Base-by-base conservation (phyloP, 2,888 invertebrate species). In the Tipula lateralis region DNA sequence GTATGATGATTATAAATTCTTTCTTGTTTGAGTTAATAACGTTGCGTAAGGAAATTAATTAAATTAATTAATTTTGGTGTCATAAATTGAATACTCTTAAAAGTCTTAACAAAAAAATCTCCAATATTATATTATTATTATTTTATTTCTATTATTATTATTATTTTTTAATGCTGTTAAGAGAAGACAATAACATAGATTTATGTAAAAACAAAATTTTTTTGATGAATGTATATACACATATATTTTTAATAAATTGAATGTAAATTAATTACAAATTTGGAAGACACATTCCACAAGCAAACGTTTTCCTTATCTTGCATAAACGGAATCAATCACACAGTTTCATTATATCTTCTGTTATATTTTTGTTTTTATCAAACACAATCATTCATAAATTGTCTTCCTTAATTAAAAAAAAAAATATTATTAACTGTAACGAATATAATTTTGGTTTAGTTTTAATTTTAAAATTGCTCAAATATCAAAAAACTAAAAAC, bases 51-150 rank as follows among this genome's bases (percentile, higher is more conserved):
- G 2, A 66, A 66, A 66, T 66, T 66, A 66, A 66, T 66, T 66
- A 66, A 66, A 66, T 66, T 66, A 66, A 66, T 66, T 66, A 66
- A 66, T 66, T 66, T 66, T 66, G 66, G 66, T 66, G 66, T 66
- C 66, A 66, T 66, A 66, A 66, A 24, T 66, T 66, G 66, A 66
- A 66, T 66, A 66, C 66, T 66, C 66, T 66, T 39, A n/a, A 66
- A 66, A 66, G 66, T 66, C 24, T 66, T 66, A 50, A 50, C 50
- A 50, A 16, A 66, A 66, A 66, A 66, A 66, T 66, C 66, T 66
- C 66, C 66, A 66, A 66, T 66, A 66, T 7, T 66, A 66, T 66
- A 66, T 24, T n/a, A 16, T 32, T 32, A 32, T n/a, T 44, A 44
- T n/a, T 1, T 16, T 16, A 44, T 44, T 44, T 39, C 13, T 32